A percentile compares a stretch with the other conserved stretches of the same genome.
These are phyloP conservation scores for Thelohanellus kitauei DNA, from an alignment of 30 jellyfish, hydroid and myxozoan species.

Conservation along the genomic window DNA sequence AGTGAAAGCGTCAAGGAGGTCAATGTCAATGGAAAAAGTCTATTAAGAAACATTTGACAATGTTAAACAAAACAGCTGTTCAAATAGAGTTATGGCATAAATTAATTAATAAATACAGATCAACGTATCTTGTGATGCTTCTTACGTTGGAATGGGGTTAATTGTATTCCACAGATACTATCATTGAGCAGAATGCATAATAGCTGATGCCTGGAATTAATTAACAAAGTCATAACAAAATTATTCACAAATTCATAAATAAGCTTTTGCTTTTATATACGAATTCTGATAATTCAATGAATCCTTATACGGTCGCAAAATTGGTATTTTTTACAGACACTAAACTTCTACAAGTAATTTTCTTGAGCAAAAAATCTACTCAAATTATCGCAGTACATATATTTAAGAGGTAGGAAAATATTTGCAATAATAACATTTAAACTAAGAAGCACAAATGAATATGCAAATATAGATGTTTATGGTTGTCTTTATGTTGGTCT, in stretches of 20 bases:
- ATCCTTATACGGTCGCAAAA: conserved; percentile 7
- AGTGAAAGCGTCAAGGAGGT: no score
- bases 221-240: conserved; percentile 5
- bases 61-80: not conserved
- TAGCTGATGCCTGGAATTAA: conserved; percentile 1
- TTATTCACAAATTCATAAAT: conserved; percentile 10
- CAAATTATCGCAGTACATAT: conserved; percentile 7
- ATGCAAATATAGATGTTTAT: conserved; percentile 9
- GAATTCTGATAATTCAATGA: conserved; percentile 3
- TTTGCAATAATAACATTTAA: conserved; percentile 2
- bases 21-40: conserved; percentile 3
- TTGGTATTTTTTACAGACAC: conserved; percentile 5
- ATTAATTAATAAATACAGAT: conserved; percentile 2
- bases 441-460: conserved; percentile 5
- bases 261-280: conserved; percentile 4
- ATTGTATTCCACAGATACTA: conserved; percentile 6
- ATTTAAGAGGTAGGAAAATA: conserved; percentile 6
- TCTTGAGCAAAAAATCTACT: conserved; percentile 3
- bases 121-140: conserved; percentile 12
- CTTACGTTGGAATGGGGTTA: conserved; percentile 5
- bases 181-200: conserved; percentile 6
- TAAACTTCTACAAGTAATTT: conserved; percentile 6
- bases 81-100: conserved; percentile 9
- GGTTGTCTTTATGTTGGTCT: no score
- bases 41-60: conserved; percentile 4